phyloP scores from a whole-genome alignment of 2,113 vertebrate genomes.

The Laterallus jamaicensis region DNA sequence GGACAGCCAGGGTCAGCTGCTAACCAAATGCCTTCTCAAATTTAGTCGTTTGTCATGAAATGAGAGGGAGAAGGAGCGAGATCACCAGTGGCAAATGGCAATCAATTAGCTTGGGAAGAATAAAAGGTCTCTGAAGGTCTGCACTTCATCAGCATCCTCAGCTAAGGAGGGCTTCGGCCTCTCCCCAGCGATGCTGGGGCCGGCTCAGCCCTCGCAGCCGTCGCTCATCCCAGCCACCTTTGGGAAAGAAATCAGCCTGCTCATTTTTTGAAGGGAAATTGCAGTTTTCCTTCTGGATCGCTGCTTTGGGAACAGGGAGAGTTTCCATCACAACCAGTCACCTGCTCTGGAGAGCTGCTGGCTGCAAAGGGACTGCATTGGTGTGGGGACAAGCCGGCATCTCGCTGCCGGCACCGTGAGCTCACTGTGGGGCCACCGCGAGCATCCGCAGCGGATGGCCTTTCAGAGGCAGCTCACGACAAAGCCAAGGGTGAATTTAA shows the following conservation, averaged over 20 bases:
- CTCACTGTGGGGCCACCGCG: fast-evolving
- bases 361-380: not conserved
- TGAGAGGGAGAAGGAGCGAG: not conserved
- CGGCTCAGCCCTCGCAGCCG: fast-evolving
- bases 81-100: not conserved
- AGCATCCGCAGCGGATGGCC: fast-evolving
- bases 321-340: fast-evolving
- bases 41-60: not conserved
- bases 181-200: not conserved
- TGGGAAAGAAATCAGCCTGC: not conserved
- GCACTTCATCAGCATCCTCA: not conserved
- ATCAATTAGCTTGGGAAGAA: not conserved
- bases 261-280: not conserved
- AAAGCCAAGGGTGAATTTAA: not conserved
- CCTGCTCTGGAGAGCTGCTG: not conserved
- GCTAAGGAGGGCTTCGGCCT: not conserved
- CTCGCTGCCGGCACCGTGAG: fast-evolving
- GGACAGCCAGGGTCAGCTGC: not conserved
- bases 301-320: not conserved
- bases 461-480: not conserved
- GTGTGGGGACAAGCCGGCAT: not conserved
- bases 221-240: fast-evolving
- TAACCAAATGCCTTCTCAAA: not conserved
- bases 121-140: not conserved
- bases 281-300: not conserved